phyloP scores from a whole-genome alignment of 2,888 invertebrate genomes.

The Caenorhabditis virilis region DNA sequence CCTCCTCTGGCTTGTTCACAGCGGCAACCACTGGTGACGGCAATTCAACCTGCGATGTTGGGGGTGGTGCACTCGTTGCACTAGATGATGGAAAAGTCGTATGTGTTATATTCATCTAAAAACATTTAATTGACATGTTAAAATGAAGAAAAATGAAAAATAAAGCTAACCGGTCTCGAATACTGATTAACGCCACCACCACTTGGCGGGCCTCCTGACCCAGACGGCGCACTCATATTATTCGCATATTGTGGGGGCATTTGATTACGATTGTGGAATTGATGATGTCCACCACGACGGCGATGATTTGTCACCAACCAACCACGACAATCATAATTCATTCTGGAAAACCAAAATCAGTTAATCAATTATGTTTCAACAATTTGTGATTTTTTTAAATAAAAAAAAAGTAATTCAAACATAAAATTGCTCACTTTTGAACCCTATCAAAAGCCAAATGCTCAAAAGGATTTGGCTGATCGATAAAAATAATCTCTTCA shows the following conservation, averaged over 20 bases:
- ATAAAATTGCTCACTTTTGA: constrained; percentile 4
- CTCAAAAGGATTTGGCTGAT: constrained; percentile 51
- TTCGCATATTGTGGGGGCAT: neutral
- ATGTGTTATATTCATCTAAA: constrained; percentile 24
- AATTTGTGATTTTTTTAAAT: too few relatives aligned
- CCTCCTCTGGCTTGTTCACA: too few relatives aligned
- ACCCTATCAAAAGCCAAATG: constrained; percentile 27
- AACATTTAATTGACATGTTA: neutral
- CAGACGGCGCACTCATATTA: neutral
- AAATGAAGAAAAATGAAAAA: neutral
- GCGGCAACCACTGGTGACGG: neutral
- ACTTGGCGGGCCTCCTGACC: too few relatives aligned
- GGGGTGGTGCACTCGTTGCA: neutral
- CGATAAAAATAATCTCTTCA: constrained; percentile 64
- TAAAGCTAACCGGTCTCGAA: neutral
- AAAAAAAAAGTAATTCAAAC: too few relatives aligned
- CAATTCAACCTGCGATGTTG: neutral
- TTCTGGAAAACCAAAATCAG: constrained; percentile 16
- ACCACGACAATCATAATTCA: constrained; percentile 30
- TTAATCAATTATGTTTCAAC: neutral
- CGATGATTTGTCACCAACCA: constrained; percentile 19
- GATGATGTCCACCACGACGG: constrained; percentile 6
- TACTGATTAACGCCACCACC: neutral
- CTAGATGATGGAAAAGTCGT: constrained; percentile 20
- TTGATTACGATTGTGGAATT: neutral